phyloP scores from a whole-genome alignment of 1,140 invertebrate genomes.

The Drosophila sp. region DNA sequence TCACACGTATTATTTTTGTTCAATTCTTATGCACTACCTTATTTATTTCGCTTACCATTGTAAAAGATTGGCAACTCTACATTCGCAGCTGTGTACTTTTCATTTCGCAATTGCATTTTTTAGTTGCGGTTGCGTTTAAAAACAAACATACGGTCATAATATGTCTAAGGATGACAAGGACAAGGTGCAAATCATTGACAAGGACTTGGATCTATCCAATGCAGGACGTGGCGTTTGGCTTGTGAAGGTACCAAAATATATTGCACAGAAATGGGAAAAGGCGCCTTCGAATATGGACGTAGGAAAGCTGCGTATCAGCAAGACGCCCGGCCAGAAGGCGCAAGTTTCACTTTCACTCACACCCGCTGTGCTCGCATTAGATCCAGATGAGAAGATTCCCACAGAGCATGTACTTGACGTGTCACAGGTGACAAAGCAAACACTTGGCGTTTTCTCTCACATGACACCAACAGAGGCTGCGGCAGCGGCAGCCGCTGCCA shows the following conservation, averaged over 20 bases:
- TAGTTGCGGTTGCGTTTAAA: constrained; percentile 23
- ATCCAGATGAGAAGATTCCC: constrained; percentile 82
- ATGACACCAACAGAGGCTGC: constrained; percentile 84
- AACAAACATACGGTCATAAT: constrained; percentile 21
- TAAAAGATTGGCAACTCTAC: constrained; percentile 11
- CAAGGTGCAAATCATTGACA: constrained; percentile 85
- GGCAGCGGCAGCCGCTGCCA: not conserved
- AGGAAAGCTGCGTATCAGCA: constrained; percentile 86
- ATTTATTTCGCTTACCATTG: not conserved
- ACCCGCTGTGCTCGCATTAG: constrained; percentile 83
- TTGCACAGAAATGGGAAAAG: constrained; percentile 92
- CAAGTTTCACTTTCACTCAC: constrained; percentile 87
- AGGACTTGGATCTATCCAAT: constrained; percentile 94
- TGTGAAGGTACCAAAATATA: constrained; percentile 98
- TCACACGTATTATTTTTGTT: not conserved
- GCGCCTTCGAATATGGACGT: constrained; percentile 89
- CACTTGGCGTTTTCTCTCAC: constrained; percentile 95
- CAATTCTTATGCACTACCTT: not conserved
- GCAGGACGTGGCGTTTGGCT: constrained; percentile 96
- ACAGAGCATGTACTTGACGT: constrained; percentile 95
- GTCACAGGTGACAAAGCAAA: constrained; percentile 94
- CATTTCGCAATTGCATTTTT: constrained; percentile 29
- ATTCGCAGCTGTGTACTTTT: constrained; percentile 25
- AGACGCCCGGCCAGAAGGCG: constrained; percentile 86
- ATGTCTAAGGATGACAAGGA: constrained; percentile 84